Evolutionary conservation across 2,888 invertebrate genomes (phyloP).

Genomic region (Lycia hirtaria): DNA sequence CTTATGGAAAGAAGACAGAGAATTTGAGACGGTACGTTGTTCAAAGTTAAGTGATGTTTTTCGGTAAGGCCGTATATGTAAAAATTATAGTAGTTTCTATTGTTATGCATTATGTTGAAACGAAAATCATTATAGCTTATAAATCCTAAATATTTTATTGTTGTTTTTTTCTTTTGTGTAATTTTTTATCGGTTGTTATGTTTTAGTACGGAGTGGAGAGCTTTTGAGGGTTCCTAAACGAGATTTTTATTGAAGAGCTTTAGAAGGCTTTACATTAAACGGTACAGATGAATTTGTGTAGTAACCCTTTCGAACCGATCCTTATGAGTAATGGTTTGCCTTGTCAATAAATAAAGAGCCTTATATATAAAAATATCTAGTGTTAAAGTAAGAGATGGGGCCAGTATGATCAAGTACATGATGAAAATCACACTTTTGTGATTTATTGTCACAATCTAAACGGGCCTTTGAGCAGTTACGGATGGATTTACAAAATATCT

Average conservation of each 20-base stretch:
- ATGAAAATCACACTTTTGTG: conserved; percentile 38
- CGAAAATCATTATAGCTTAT: conserved; percentile 55
- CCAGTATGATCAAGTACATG: conserved; percentile 61
- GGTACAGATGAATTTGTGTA: conserved; percentile 45
- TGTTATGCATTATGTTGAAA: conserved; percentile 58
- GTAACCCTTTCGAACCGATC: conserved; percentile 44
- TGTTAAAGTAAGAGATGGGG: conserved; percentile 71
- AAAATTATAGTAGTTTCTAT: conserved; percentile 43
- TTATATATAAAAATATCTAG: conserved; percentile 68
- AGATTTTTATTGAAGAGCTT: conserved; percentile 57
- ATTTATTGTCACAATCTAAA: conserved; percentile 44
- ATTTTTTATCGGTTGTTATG: conserved; percentile 74
- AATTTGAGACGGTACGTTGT: no score
- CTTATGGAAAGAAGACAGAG: no score
- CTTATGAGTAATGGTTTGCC: conserved; percentile 63
- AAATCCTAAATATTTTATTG: conserved; percentile 55
- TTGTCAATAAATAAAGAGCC: conserved; percentile 67
- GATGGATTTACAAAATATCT: conserved; percentile 46
- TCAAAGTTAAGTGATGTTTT: no score
- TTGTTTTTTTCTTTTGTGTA: conserved; percentile 66
- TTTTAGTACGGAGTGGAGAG: conserved; percentile 58
- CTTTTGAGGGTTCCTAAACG: conserved; percentile 65
- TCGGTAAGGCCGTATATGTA: no score
- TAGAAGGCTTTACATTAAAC: conserved; percentile 46
- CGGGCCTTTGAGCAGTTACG: conserved; percentile 48